Percentiles rank a stretch among this genome's conserved stretches.
phyloP scores from a whole-genome alignment of 2,888 invertebrate species.

The Drosophila austrosaltans region DNA sequence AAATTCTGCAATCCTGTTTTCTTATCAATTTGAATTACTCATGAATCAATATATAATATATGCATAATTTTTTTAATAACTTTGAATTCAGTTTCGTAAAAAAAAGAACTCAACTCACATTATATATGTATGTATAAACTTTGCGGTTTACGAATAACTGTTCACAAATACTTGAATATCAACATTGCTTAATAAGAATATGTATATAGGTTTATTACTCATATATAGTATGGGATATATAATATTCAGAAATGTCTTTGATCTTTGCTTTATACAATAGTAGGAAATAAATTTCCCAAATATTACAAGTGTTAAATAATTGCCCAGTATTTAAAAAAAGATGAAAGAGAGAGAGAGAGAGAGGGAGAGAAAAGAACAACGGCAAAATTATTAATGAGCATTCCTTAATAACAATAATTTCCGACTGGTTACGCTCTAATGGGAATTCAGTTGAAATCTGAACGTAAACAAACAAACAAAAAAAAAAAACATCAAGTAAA shows the following conservation, averaged over 20 bases:
- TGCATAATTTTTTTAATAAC: no score
- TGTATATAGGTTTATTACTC: no score
- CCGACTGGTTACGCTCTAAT: constrained; percentile 49
- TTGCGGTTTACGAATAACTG: no score
- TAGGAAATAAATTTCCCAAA: constrained; percentile 4
- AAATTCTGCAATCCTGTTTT: no score
- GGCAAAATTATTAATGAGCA: constrained; percentile 14
- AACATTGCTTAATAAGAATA: no score
- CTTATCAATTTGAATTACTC: no score
- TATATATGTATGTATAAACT: no score
- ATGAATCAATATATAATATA: no score
- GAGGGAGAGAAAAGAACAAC: background rate
- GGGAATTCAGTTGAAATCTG: constrained; percentile 25
- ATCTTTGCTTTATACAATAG: background rate
- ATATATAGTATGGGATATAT: no score
- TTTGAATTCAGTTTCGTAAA: no score
- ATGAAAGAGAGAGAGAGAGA: background rate
- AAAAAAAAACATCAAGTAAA: constrained; percentile 24
- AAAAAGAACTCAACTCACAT: no score
- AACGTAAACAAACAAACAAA: constrained; percentile 24
- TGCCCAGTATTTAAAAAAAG: background rate
- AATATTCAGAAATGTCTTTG: background rate
- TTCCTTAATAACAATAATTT: constrained; percentile 34
- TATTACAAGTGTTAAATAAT: constrained; percentile 8
- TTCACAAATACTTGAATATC: no score